Base-by-base conservation (phyloP, 1,140 invertebrate species). In the Magallana gigas region DNA sequence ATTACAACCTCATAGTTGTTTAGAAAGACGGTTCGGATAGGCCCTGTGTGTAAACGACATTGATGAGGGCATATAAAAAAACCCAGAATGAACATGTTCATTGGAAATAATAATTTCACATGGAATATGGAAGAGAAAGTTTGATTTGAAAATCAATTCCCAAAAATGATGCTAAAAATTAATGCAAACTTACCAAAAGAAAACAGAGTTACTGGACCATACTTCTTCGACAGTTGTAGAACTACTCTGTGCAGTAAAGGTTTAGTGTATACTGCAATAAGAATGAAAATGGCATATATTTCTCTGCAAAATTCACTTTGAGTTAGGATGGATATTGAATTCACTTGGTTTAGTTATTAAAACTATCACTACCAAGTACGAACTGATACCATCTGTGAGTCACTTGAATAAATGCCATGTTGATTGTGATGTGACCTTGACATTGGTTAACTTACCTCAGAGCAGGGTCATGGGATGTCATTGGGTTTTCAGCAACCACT, bases 1-100 rank as follows among this genome's bases (percentile, higher is more conserved):
- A 64, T 84, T 0, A 84, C 83, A 59, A 64, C 85, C 56, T 90
- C 83, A 58, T 86, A 82, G 16, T 82, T 76, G 36, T 88, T 90
- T 23, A 90, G 48, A 36, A 90, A 18, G 9, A 90, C 68, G 0
- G 29, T 16, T n/a, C 48, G 64, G 1, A 23, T n/a, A 23, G 80
- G 68, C 8, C 88, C 88, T 87, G 76, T 62, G 16, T 0, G 12
- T 1, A 57, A 18, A 83, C 36, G 57, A 57, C 48, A 83, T n/a
- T 3, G 9, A 7, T 56, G 4, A 57, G 8, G 56, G 18, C 9
- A 57, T 83, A n/a, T 16, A 48, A 29, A 36, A 23, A 11, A 11
- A 14, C 23, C 0, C 18, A 23, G 8, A 71, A 29, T 0, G 0
- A 23, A 8, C 8, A 8, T 68, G 23, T 23, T 8, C 8, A 11